Evolutionary conservation across 2,888 invertebrate genomes (phyloP).

Genomic region (Acleris sparsana): DNA sequence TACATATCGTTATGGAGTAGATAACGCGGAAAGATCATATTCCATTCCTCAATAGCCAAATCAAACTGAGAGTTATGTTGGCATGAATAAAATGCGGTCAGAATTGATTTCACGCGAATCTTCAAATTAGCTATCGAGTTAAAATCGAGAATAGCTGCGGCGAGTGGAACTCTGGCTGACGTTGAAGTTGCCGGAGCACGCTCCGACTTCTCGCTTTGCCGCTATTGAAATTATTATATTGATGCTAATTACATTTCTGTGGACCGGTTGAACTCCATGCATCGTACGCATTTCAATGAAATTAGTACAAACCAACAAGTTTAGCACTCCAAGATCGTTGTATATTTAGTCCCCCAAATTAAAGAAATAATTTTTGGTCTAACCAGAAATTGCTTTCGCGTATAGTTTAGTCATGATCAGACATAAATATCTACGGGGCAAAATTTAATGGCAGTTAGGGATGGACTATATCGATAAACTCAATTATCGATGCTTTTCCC

Average conservation of each 20-base stretch:
- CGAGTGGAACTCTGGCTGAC: conserved; percentile 1
- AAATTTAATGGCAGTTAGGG: too few species aligned
- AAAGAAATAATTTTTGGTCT: background rate
- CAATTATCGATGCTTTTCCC: too few species aligned
- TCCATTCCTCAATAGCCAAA: too few species aligned
- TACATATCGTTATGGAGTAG: too few species aligned
- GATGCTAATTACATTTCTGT: background rate
- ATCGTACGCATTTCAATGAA: background rate
- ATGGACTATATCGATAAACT: too few species aligned
- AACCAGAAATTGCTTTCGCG: background rate
- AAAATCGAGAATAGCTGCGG: conserved; percentile 8
- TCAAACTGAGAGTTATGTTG: too few species aligned
- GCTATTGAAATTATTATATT: conserved; percentile 29
- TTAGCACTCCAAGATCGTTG: background rate
- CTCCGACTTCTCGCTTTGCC: conserved; percentile 15
- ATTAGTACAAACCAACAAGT: background rate
- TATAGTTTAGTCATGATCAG: too few species aligned
- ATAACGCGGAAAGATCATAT: too few species aligned
- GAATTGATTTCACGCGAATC: conserved; percentile 2
- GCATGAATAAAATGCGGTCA: background rate
- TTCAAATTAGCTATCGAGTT: conserved; percentile 19
- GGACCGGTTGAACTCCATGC: background rate
- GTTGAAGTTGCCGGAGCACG: conserved; percentile 23
- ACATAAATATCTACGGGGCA: too few species aligned
- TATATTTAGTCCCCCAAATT: background rate